Conservation (phyloP, 2,113 vertebrate species). For the Haemorhous mexicanus region DNA sequence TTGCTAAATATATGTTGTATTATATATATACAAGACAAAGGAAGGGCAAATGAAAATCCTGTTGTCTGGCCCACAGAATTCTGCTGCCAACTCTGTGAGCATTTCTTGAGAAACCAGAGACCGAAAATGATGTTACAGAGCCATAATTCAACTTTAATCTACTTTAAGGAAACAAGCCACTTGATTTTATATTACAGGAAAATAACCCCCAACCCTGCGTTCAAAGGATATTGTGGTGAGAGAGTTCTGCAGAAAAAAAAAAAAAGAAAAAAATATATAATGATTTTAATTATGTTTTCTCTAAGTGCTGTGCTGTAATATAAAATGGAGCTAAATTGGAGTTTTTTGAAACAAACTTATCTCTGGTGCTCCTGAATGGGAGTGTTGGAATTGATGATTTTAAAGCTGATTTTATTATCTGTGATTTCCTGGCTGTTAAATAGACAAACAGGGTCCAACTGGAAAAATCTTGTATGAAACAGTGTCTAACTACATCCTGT, state of each 20-base stretch:
- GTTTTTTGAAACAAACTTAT: neutral
- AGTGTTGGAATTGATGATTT: neutral
- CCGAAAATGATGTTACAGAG: constrained; percentile 8
- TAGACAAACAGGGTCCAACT: neutral
- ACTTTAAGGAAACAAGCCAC: constrained; percentile 12
- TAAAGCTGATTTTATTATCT: neutral
- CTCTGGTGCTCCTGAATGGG: neutral
- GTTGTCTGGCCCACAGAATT: neutral
- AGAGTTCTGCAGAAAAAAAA: neutral
- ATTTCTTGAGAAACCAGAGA: neutral
- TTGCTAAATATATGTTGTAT: neutral
- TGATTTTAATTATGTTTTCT: neutral
- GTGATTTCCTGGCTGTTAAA: neutral
- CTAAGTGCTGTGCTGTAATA: neutral
- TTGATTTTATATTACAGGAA: neutral
- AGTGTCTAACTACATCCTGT: rapidly evolving
- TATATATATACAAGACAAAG: neutral
- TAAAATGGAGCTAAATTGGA: neutral
- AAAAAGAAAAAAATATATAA: neutral
- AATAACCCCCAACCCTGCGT: neutral
- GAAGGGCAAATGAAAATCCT: neutral
- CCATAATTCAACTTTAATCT: constrained; percentile 26
- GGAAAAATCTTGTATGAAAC: neutral
- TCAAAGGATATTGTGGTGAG: neutral
- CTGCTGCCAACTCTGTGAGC: neutral